phyloP scores from a whole-genome alignment of 2,113 vertebrate genomes.

The Pteruthius melanotis region DNA sequence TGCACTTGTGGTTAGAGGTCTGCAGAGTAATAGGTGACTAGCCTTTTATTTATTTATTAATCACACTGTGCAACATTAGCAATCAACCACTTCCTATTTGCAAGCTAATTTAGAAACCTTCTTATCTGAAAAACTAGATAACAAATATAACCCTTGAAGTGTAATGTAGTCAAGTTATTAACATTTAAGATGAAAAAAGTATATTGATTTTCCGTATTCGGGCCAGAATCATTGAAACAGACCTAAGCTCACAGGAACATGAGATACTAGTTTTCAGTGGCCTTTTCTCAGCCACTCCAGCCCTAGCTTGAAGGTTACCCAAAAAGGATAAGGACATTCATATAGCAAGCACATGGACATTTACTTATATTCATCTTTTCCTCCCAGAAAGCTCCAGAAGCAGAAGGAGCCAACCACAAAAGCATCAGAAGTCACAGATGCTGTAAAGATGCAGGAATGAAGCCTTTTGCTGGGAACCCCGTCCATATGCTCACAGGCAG shows the following conservation, averaged over 20 bases:
- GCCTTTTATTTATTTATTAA: background rate
- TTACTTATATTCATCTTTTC: background rate
- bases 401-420: background rate
- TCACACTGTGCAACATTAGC: background rate
- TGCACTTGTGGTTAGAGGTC: background rate
- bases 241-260: background rate
- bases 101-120: background rate
- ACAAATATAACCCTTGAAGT: background rate
- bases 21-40: background rate
- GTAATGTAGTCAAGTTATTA: background rate
- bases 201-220: background rate
- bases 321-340: background rate
- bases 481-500: background rate
- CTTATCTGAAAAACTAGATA: background rate
- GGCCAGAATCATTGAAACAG: background rate
- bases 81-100: background rate
- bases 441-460: background rate
- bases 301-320: background rate
- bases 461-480: background rate
- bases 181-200: background rate
- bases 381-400: background rate
- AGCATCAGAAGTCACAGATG: background rate
- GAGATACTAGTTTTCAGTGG: background rate
- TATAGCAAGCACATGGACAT: background rate
- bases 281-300: background rate